Percentiles rank a stretch among this genome's conserved stretches.
These are phyloP conservation scores for Tiaroga cobitis DNA, from an alignment of 2,797 vertebrate species.

Conservation along the genomic window DNA sequence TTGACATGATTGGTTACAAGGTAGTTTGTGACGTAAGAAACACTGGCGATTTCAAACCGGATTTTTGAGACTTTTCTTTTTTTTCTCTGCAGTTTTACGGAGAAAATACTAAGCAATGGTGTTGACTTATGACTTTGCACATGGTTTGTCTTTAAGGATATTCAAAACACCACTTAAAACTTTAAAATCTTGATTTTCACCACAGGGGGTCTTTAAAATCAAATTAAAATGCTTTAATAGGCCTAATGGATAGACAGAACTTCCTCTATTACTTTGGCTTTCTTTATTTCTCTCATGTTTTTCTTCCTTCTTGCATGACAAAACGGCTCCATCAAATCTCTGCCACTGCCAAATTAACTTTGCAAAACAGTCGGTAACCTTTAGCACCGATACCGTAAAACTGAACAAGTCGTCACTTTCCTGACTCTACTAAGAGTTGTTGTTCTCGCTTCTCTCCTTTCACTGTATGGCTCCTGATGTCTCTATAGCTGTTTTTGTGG, in stretches of 20 bases:
- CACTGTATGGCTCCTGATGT: constrained; percentile 31
- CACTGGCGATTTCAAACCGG: too few relatives aligned
- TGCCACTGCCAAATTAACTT: constrained; percentile 21
- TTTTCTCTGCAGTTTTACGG: too few relatives aligned
- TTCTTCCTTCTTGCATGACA: neutral
- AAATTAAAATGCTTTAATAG: too few relatives aligned
- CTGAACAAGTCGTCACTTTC: constrained; percentile 29
- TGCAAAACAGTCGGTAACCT: constrained; percentile 12
- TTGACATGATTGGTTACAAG: too few relatives aligned
- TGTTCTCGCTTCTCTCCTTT: constrained; percentile 30
- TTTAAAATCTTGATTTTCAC: too few relatives aligned
- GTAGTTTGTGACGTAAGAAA: too few relatives aligned
- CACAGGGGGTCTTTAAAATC: too few relatives aligned
- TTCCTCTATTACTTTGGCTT: neutral
- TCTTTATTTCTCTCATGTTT: neutral
- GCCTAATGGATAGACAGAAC: neutral
- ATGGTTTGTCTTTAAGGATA: too few relatives aligned
- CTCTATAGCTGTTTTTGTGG: constrained; percentile 52
- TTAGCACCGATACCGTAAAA: neutral
- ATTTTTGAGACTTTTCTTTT: too few relatives aligned
- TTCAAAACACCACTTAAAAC: too few relatives aligned
- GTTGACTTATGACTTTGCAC: too few relatives aligned
- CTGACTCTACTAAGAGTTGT: constrained; percentile 32
- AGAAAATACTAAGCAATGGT: too few relatives aligned
- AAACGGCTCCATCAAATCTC: constrained; percentile 9